Percentiles rank a stretch among this genome's conserved stretches.
These are phyloP conservation scores for Tor tambroides DNA, from an alignment of 2,113 vertebrate species.

Conservation along the genomic window DNA sequence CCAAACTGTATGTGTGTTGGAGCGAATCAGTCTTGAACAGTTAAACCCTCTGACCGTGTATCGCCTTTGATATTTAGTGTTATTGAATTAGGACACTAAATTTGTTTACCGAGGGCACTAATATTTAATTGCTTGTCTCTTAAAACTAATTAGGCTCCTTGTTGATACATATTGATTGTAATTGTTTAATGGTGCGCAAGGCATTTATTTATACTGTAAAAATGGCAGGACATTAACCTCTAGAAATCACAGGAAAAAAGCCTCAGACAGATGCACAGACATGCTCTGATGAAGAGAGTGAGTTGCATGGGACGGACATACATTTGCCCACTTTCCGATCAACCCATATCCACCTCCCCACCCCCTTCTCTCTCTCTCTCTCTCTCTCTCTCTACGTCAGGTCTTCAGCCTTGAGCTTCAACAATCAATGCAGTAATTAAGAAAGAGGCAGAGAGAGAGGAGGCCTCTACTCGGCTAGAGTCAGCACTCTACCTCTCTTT, in stretches of 20 bases:
- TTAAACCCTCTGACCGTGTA: slow-evolving; percentile 2
- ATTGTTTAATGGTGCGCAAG: slow-evolving; percentile 41
- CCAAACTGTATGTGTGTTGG: neutral
- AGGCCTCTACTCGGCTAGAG: neutral
- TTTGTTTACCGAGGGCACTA: slow-evolving; percentile 51
- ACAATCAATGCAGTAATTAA: slow-evolving; percentile 42
- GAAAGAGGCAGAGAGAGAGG: slow-evolving; percentile 4
- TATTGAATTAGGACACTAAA: slow-evolving; percentile 53
- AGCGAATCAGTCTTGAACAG: neutral
- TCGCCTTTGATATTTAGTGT: slow-evolving; percentile 46
- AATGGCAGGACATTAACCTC: slow-evolving; percentile 49
- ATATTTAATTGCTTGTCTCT: slow-evolving; percentile 58
- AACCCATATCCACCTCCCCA: neutral
- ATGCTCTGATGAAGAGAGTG: neutral
- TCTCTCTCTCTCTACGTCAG: neutral
- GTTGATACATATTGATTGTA: slow-evolving; percentile 58
- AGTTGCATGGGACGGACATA: slow-evolving; percentile 27
- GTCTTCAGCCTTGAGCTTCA: slow-evolving; percentile 21
- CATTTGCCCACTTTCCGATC: neutral
- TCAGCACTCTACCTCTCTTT: slow-evolving; percentile 26
- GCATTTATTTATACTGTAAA: slow-evolving; percentile 40
- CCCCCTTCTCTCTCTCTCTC: neutral
- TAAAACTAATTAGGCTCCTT: slow-evolving; percentile 53
- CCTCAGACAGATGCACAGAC: neutral
- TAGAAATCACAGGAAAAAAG: neutral